A percentile compares a stretch with the other conserved stretches of the same genome.
These are phyloP conservation scores for Merluccius polli DNA, from an alignment of 2,797 vertebrate genomes.

Conservation along the genomic window DNA sequence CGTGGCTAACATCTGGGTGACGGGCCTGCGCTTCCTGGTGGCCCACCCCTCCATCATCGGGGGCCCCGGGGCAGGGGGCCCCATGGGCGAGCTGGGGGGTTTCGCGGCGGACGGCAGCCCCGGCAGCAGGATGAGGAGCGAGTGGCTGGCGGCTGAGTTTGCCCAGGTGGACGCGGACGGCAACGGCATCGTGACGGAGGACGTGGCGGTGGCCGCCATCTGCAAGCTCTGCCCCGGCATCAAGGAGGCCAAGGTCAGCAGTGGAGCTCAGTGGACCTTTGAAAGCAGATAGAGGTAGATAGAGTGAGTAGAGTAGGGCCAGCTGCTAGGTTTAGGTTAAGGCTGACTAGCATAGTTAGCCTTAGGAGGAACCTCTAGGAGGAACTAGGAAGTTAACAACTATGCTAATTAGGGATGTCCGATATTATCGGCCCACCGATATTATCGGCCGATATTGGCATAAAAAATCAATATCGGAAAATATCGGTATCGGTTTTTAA, in stretches of 20 bases:
- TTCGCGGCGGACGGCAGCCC: conserved; percentile 80
- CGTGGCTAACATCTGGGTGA: conserved; percentile 98
- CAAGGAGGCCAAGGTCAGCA: conserved; percentile 87
- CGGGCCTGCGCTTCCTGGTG: conserved; percentile 89
- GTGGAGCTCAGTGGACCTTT: not conserved
- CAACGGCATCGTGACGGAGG: conserved; percentile 89
- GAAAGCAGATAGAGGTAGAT: not conserved
- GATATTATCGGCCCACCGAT: no score
- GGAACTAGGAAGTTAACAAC: not conserved
- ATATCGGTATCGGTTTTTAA: no score
- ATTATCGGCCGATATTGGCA: no score
- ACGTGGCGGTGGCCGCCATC: conserved; percentile 87
- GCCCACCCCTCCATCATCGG: conserved; percentile 83
- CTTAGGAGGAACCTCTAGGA: not conserved
- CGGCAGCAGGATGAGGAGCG: conserved; percentile 80
- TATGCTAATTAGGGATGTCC: no score
- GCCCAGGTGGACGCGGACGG: conserved; percentile 86
- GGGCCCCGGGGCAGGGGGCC: conserved; percentile 74
- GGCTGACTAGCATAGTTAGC: no score
- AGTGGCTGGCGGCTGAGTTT: conserved; percentile 87
- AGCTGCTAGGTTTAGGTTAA: not conserved
- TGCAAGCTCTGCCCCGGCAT: conserved; percentile 89
- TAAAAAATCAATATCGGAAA: no score
- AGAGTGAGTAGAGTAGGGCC: not conserved
- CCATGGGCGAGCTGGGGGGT: conserved; percentile 75